These are phyloP conservation scores for Rhagonycha lutea DNA, from an alignment of 2,888 invertebrate genomes.

Conservation along the genomic window DNA sequence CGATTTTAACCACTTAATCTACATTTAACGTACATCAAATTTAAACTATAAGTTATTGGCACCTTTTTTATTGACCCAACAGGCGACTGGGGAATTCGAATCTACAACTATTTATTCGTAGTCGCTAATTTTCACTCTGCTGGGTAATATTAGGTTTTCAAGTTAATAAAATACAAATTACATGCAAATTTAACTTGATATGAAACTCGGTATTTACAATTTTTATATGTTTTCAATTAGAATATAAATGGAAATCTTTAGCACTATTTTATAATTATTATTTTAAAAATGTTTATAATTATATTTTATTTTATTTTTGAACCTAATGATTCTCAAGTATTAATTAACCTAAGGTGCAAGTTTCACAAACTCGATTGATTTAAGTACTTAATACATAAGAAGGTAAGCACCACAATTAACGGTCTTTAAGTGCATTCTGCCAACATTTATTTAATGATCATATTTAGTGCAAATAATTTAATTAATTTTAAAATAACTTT, in stretches of 20 bases:
- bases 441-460: not conserved
- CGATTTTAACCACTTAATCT: not conserved
- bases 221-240: not conserved
- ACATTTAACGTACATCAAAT: too few species aligned
- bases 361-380: not conserved
- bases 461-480: not conserved
- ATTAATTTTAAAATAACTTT: not conserved
- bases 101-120: too few species aligned
- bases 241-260: not conserved
- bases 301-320: not conserved
- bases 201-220: not conserved
- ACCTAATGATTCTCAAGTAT: not conserved
- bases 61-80: too few species aligned
- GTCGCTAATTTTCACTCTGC: too few species aligned
- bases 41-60: too few species aligned
- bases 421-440: not conserved
- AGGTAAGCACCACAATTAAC: not conserved
- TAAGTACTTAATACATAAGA: not conserved
- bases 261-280: not conserved
- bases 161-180: not conserved
- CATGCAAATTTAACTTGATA: not conserved
- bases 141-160: not conserved
- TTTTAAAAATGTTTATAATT: not conserved
- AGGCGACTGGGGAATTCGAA: too few species aligned
- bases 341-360: not conserved